A percentile compares a stretch with the other conserved stretches of the same genome.
phyloP scores from a whole-genome alignment of 2,797 vertebrate species.

The Poliocrania exsul region DNA sequence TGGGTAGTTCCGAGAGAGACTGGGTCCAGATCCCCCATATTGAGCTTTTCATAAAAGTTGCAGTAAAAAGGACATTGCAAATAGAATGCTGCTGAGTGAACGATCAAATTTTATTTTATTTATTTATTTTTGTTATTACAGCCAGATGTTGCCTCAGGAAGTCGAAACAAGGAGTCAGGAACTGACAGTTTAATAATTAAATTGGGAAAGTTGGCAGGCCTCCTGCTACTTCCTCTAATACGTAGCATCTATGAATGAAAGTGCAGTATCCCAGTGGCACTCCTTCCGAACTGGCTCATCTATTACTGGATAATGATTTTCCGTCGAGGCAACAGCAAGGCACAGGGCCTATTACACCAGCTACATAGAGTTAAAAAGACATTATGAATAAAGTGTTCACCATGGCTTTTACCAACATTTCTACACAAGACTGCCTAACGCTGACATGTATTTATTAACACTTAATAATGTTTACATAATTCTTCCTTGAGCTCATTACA shows the following conservation, averaged over 20 bases:
- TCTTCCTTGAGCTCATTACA: slow-evolving; percentile 75
- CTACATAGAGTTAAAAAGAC: slow-evolving; percentile 81
- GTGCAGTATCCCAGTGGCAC: slow-evolving; percentile 64
- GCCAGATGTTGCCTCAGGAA: slow-evolving; percentile 73
- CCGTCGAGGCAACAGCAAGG: slow-evolving; percentile 69
- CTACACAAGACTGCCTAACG: slow-evolving; percentile 69
- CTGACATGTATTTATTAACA: slow-evolving; percentile 77
- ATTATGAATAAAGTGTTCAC: slow-evolving; percentile 70
- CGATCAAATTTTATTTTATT: slow-evolving; percentile 55
- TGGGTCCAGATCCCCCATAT: not conserved
- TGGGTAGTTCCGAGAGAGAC: not conserved
- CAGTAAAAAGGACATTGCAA: slow-evolving; percentile 13
- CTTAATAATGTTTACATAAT: slow-evolving; percentile 82
- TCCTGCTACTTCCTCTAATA: slow-evolving; percentile 59
- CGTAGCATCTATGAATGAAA: slow-evolving; percentile 70
- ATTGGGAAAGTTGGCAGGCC: slow-evolving; percentile 67
- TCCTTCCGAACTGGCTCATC: slow-evolving; percentile 73
- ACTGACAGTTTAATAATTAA: slow-evolving; percentile 73
- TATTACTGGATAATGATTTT: slow-evolving; percentile 79
- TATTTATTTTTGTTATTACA: slow-evolving; percentile 69
- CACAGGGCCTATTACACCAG: slow-evolving; percentile 74
- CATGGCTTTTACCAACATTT: slow-evolving; percentile 70
- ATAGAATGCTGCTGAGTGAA: slow-evolving; percentile 35
- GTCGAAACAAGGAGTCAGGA: slow-evolving; percentile 67
- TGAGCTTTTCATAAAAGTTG: slow-evolving; percentile 29